These are phyloP conservation scores for Cephus cinctus DNA, from an alignment of 1,140 invertebrate genomes.

Conservation along the genomic window DNA sequence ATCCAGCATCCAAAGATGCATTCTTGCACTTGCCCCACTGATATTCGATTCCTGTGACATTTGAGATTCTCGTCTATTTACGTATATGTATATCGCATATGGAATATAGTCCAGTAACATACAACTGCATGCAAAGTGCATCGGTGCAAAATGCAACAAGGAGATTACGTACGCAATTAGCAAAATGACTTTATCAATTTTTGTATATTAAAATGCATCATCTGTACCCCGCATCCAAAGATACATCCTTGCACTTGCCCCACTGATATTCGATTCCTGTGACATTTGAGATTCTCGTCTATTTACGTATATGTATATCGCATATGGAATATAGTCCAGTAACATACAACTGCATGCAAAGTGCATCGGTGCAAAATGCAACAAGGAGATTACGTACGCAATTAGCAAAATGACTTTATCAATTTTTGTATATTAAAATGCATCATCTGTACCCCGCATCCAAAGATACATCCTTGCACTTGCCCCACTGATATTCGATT, in stretches of 20 bases:
- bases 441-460: too few species aligned
- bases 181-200: background rate
- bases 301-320: background rate
- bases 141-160: too few species aligned
- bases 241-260: background rate
- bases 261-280: background rate
- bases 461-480: too few species aligned
- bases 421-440: background rate
- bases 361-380: too few species aligned
- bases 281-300: background rate
- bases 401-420: background rate
- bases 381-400: too few species aligned
- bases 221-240: too few species aligned
- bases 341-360: too few species aligned
- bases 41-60: background rate
- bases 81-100: background rate
- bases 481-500: background rate
- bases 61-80: background rate
- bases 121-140: too few species aligned
- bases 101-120: too few species aligned
- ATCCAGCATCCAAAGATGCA: too few species aligned
- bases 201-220: background rate
- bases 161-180: too few species aligned
- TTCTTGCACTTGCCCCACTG: background rate
- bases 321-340: too few species aligned